Base-by-base conservation (phyloP, 2,888 invertebrate species). In the Uropetala carovei region DNA sequence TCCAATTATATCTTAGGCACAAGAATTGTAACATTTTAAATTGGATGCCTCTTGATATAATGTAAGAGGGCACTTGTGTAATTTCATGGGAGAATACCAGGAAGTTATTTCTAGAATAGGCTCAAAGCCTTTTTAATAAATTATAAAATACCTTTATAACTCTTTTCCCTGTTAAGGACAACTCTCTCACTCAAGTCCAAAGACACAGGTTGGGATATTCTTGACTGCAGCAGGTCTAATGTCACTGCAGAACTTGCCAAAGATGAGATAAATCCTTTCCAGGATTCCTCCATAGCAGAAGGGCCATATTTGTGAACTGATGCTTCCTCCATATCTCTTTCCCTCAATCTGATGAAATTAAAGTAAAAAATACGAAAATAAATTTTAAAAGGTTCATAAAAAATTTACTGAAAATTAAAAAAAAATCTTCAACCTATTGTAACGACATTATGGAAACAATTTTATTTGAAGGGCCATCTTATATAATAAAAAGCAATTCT, bases 161-260 rank as follows among this genome's bases (percentile, higher is more conserved):
- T 96, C 93, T 95, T 96, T 11, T 96, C 95, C 93, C 95, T 94
- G 59, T 95, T 94, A 58, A 95, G 95, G 93, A 95, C 95, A 1
- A 93, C 60, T 92, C 93, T 92, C 10, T 93, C 56, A 91, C 95
- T 95, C 93, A 95, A 94, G 93, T 96, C 95, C 22, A 97, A 95
- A 93, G 96, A 96, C 30, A 96, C 95, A 18, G 96, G 95, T 92
- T 96, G 96, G 93, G 96, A 96, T 0, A 97, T 96, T 93, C 97
- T 97, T 4, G 96, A 96, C 94, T 97, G 96, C 13, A 97, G 94
- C 93, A 98, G 94, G 94, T 98, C 97, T 93, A 97, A 96, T 8
- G 95, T 96, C 0, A 96, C 96, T 0, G 97, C 96, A 0, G 97
- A 97, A 93, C 96, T 95, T 1, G 97, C 97, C 3, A 98, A 95